phyloP scores from a whole-genome alignment of 1,140 invertebrate genomes.

The Bombus confusus region DNA sequence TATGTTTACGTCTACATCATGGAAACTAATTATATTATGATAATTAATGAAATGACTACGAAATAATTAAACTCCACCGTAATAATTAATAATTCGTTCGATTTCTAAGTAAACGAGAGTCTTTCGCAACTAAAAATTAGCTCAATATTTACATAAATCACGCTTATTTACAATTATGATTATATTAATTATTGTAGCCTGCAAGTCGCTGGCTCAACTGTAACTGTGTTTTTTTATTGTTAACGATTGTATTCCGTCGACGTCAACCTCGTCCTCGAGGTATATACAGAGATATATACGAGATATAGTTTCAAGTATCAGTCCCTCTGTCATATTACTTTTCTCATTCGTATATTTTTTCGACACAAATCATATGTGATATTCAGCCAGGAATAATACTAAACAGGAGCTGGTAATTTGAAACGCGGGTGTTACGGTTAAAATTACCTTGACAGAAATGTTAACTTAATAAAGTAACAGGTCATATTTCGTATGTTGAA shows the following conservation, averaged over 20 bases:
- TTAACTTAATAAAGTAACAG: not conserved
- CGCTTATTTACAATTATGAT: no score
- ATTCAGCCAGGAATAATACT: not conserved
- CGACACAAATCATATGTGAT: not conserved
- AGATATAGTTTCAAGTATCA: slow-evolving; percentile 6
- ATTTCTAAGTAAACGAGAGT: not conserved
- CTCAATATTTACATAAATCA: not conserved
- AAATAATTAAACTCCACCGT: not conserved
- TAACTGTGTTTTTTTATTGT: no score
- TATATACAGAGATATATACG: not conserved
- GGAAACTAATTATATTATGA: no score
- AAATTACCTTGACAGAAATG: not conserved
- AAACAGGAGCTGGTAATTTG: not conserved
- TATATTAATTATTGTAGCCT: no score
- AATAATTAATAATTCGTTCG: not conserved
- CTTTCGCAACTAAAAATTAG: not conserved
- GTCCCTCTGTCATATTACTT: not conserved
- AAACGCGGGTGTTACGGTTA: not conserved
- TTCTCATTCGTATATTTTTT: not conserved
- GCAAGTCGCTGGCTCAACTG: no score
- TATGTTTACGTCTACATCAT: no score
- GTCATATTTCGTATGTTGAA: not conserved
- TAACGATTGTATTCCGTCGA: not conserved
- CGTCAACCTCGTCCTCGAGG: not conserved
- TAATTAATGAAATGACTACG: no score